phyloP scores from a whole-genome alignment of 2,888 invertebrate genomes.

The Parnassius glacialis region DNA sequence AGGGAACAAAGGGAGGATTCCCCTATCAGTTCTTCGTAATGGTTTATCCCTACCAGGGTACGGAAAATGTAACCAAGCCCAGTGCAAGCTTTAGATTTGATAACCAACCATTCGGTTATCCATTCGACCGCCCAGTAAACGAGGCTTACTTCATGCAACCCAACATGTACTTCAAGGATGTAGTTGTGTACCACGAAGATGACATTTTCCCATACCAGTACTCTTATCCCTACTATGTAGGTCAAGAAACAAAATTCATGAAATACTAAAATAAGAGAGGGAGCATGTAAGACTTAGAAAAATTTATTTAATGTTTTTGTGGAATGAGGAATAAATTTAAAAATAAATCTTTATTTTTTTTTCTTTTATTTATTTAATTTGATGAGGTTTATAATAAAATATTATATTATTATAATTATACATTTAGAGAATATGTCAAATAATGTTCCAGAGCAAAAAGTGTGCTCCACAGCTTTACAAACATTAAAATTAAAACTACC shows the following conservation, averaged over 20 bases:
- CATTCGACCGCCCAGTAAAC: slow-evolving; percentile 78
- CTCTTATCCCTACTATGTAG: slow-evolving; percentile 44
- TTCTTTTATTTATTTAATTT: slow-evolving; percentile 1
- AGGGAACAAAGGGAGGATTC: slow-evolving; percentile 84
- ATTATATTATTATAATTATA: no score
- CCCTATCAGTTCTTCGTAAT: slow-evolving; percentile 84
- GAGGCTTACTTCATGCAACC: slow-evolving; percentile 72
- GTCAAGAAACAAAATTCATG: slow-evolving; percentile 41
- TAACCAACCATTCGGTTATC: slow-evolving; percentile 79
- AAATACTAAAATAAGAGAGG: slow-evolving; percentile 44
- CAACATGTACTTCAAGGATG: slow-evolving; percentile 83
- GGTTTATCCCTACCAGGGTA: slow-evolving; percentile 76
- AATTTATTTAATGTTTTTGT: neutral
- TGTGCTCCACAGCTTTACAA: no score
- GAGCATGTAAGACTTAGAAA: slow-evolving; percentile 20
- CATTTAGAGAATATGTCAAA: no score
- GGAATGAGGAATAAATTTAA: neutral
- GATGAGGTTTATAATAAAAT: no score
- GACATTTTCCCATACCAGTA: slow-evolving; percentile 53
- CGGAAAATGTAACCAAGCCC: slow-evolving; percentile 48
- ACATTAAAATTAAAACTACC: no score
- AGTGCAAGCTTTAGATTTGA: slow-evolving; percentile 59
- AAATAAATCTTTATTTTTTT: neutral
- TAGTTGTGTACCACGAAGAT: slow-evolving; percentile 75
- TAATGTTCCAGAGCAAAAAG: no score